Evolutionary conservation across 2,888 invertebrate species (phyloP).

Genomic region (Ctena decussata): DNA sequence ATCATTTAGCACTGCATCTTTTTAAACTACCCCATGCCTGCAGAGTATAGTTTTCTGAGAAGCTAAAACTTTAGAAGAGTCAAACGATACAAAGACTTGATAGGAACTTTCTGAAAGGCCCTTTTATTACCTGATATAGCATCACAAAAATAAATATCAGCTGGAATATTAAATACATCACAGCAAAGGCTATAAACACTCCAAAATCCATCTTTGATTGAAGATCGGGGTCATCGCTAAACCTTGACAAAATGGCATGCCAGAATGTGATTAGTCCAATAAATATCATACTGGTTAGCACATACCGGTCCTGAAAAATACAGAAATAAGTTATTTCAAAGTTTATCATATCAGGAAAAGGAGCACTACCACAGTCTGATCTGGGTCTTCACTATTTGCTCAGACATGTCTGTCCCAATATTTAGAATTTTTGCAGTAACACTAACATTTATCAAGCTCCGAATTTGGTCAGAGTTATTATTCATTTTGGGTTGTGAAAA

Average conservation of each 20-base stretch:
- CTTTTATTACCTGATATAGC: slow-evolving; percentile 48
- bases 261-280: slow-evolving; percentile 65
- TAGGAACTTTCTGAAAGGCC: no score
- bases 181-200: slow-evolving; percentile 64
- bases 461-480: no score
- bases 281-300: slow-evolving; percentile 65
- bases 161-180: slow-evolving; percentile 64
- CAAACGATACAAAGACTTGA: no score
- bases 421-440: neutral
- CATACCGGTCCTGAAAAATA: slow-evolving; percentile 66
- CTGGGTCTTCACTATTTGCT: no score
- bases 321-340: neutral
- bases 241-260: slow-evolving; percentile 69
- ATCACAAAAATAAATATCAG: slow-evolving; percentile 49
- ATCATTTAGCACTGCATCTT: no score
- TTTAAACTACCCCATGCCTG: no score
- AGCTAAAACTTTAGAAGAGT: no score
- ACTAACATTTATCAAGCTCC: neutral
- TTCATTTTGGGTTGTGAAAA: no score
- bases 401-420: no score
- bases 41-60: no score
- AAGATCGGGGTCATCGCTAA: slow-evolving; percentile 44
- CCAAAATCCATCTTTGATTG: slow-evolving; percentile 64
- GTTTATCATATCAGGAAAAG: no score
- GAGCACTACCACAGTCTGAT: no score